Conservation (phyloP, 2,113 vertebrate genomes). For the human (Homo sapiens) region GRCh38 chr11:30559501-30560000, state of each 20-base stretch:
- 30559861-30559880: background rate
- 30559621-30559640: background rate
- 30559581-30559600: background rate
- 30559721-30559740: background rate
- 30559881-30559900: background rate
- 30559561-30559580: background rate
- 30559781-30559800: background rate
- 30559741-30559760: background rate
- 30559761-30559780: background rate
- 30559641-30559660: background rate
- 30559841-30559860: conserved; percentile 11
- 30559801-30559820: background rate
- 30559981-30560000: conserved; percentile 72
- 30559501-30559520: background rate
- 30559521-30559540: conserved; percentile 27
- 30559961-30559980: conserved; percentile 76
- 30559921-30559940: background rate
- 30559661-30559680: background rate
- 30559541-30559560: background rate
- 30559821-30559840: background rate
- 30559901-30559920: background rate
- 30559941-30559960: background rate
- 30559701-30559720: too few relatives aligned
- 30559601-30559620: background rate
- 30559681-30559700: too few relatives aligned